Conservation (phyloP, 2,888 invertebrate species). For the Seira ritae region DNA sequence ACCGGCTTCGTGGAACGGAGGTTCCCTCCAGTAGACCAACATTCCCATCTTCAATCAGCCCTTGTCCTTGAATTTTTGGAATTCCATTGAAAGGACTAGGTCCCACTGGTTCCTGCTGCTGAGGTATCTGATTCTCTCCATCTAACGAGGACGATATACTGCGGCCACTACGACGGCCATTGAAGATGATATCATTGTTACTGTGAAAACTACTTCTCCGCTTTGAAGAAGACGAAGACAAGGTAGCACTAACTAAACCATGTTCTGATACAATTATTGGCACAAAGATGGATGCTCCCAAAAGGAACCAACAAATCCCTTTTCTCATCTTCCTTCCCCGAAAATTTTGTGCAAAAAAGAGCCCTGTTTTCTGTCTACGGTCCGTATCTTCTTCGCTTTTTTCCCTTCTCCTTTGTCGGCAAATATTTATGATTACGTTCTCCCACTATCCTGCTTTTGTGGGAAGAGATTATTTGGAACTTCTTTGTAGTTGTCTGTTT, state of each 20-base stretch:
- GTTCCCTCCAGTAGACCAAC: constrained; percentile 20
- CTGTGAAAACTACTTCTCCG: constrained; percentile 29
- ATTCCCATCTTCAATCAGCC: constrained; percentile 37
- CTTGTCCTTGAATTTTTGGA: constrained; percentile 57
- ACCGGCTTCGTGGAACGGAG: constrained; percentile 44
- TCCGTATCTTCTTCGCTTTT: background rate
- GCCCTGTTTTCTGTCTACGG: background rate
- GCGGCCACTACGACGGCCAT: constrained; percentile 23
- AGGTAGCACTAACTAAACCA: constrained; percentile 51
- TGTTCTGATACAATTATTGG: constrained; percentile 54
- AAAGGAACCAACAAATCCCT: constrained; percentile 60
- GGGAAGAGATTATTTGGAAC: background rate
- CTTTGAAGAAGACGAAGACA: constrained; percentile 29
- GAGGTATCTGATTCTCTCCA: constrained; percentile 31
- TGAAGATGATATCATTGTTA: background rate
- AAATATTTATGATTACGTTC: constrained; percentile 2
- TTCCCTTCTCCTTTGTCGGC: constrained; percentile 7
- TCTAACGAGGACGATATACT: constrained; percentile 33
- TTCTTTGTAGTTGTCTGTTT: background rate
- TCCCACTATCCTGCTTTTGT: background rate
- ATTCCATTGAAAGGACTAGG: constrained; percentile 14
- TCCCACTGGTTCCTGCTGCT: constrained; percentile 13
- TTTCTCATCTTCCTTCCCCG: constrained; percentile 58
- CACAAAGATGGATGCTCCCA: constrained; percentile 61
- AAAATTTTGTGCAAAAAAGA: background rate